Conservation (phyloP, 2,113 vertebrate species). For the Anseranas semipalmata region DNA sequence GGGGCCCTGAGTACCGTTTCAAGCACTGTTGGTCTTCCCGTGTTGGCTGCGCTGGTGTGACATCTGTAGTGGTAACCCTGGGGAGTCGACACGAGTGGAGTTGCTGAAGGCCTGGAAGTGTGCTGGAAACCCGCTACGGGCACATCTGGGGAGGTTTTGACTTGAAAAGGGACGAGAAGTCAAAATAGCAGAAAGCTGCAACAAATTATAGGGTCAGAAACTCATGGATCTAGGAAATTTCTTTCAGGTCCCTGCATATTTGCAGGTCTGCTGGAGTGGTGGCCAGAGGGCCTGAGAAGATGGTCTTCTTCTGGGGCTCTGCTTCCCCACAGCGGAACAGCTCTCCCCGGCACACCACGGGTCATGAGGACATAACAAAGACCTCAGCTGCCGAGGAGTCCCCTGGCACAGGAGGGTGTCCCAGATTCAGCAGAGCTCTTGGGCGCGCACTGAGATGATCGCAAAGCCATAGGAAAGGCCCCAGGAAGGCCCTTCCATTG, state of each 20-base stretch:
- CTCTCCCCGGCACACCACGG: neutral
- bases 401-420: neutral
- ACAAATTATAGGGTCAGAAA: neutral
- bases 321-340: neutral
- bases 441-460: neutral
- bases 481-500: neutral
- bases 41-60: neutral
- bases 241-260: neutral
- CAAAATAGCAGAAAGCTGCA: neutral
- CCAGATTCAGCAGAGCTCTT: neutral
- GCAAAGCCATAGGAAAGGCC: neutral
- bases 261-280: neutral
- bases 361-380: neutral
- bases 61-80: neutral
- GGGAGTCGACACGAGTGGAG: neutral
- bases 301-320: neutral
- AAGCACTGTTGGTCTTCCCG: rapidly evolving
- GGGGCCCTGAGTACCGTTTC: neutral
- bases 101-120: neutral
- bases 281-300: neutral
- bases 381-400: neutral
- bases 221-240: neutral
- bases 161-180: neutral
- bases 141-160: neutral
- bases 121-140: neutral